A percentile compares a stretch with the other conserved stretches of the same genome.
These are phyloP conservation scores for Psettodes erumei DNA, from an alignment of 2,113 vertebrate species.

Conservation along the genomic window DNA sequence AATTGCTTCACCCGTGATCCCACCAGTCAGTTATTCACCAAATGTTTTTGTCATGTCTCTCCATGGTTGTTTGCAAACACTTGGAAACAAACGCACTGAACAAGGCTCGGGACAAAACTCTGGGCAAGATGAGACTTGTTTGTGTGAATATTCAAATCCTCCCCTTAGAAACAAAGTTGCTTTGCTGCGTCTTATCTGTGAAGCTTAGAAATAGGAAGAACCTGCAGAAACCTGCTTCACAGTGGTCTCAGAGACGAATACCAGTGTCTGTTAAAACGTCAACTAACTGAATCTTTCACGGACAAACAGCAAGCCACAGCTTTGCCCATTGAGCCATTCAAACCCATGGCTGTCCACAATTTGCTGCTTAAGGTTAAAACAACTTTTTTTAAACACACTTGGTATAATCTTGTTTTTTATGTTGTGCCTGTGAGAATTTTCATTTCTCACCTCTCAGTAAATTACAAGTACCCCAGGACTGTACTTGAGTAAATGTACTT, in stretches of 20 bases:
- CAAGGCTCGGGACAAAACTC: not conserved
- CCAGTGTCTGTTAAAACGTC: not conserved
- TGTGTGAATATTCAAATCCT: not conserved
- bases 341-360: too few relatives aligned
- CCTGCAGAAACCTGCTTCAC: not conserved
- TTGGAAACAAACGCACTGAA: not conserved
- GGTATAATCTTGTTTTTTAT: not conserved
- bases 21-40: not conserved
- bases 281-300: not conserved
- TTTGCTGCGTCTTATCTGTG: not conserved
- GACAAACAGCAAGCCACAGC: not conserved
- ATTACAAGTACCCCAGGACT: too few relatives aligned
- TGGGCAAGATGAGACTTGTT: slow-evolving; percentile 27
- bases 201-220: not conserved
- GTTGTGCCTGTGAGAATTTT: too few relatives aligned
- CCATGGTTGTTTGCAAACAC: slow-evolving; percentile 21
- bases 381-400: too few relatives aligned
- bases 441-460: not conserved
- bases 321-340: not conserved
- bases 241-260: not conserved
- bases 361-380: too few relatives aligned
- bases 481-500: too few relatives aligned
- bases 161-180: not conserved
- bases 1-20: not conserved
- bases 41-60: not conserved